Conservation (phyloP, 2,888 invertebrate genomes). For the Heliconius charithonia region DNA sequence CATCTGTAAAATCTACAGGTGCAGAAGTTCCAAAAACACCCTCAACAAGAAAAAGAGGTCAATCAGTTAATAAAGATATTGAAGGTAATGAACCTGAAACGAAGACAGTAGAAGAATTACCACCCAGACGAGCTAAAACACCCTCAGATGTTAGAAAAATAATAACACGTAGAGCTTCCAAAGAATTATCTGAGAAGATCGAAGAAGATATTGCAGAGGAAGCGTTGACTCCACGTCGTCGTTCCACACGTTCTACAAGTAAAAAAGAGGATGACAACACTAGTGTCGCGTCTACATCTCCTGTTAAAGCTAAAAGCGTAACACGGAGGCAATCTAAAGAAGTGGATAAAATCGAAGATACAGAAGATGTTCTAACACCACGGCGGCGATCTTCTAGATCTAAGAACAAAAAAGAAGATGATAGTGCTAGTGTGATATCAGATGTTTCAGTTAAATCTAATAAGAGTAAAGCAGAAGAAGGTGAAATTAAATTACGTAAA, state of each 20-base stretch:
- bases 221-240: conserved; percentile 63
- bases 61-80: conserved; percentile 61
- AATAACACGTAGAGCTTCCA: conserved; percentile 71
- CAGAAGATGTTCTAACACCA: conserved; percentile 64
- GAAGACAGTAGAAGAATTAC: conserved; percentile 37
- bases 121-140: conserved; percentile 59
- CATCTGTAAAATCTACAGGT: conserved; percentile 54
- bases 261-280: conserved; percentile 68
- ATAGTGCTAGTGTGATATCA: conserved; percentile 68
- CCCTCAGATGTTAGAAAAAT: conserved; percentile 71
- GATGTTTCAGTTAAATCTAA: conserved; percentile 63
- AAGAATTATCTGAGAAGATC: conserved; percentile 63
- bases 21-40: conserved; percentile 59
- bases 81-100: conserved; percentile 60
- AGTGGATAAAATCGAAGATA: not conserved
- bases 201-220: conserved; percentile 64
- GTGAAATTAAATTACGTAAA: conserved; percentile 56
- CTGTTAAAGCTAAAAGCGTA: conserved; percentile 56
- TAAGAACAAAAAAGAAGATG: conserved; percentile 64
- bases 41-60: conserved; percentile 63
- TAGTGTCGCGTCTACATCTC: conserved; percentile 67
- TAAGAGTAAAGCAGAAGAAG: conserved; percentile 61
- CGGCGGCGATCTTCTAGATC: conserved; percentile 59
- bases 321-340: conserved; percentile 11
- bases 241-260: conserved; percentile 58